A percentile compares a stretch with the other conserved stretches of the same genome.
Evolutionary conservation across 2,888 invertebrate species (phyloP).

Genomic region (Brenthis ino): DNA sequence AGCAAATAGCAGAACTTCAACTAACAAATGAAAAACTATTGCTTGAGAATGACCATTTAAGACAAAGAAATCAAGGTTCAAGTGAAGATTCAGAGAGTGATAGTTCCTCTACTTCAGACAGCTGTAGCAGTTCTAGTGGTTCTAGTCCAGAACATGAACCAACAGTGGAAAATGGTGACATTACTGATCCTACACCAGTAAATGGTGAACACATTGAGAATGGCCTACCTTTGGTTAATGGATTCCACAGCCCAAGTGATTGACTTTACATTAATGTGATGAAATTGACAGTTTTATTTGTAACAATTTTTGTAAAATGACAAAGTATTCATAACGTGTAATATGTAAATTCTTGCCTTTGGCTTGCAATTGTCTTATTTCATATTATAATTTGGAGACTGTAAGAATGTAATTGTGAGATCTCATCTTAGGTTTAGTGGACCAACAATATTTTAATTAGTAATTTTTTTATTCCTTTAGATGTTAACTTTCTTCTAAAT

Average conservation of each 20-base stretch:
- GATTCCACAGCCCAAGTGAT: constrained; percentile 59
- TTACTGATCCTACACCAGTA: constrained; percentile 33
- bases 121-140: constrained; percentile 71
- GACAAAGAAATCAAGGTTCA: constrained; percentile 67
- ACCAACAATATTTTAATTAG: constrained; percentile 39
- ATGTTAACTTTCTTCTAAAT: constrained; percentile 7
- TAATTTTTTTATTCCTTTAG: constrained; percentile 35
- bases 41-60: constrained; percentile 84
- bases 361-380: constrained; percentile 3
- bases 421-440: constrained; percentile 58
- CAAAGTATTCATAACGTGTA: constrained; percentile 11
- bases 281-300: neutral
- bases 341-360: constrained; percentile 10
- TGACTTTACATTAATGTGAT: constrained; percentile 19
- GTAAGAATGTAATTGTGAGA: constrained; percentile 69
- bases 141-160: constrained; percentile 54
- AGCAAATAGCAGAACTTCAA: constrained; percentile 83
- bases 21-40: constrained; percentile 84
- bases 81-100: constrained; percentile 84
- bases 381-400: constrained; percentile 30
- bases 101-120: constrained; percentile 77
- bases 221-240: constrained; percentile 63
- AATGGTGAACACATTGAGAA: constrained; percentile 47
- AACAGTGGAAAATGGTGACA: constrained; percentile 43
- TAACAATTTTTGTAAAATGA: constrained; percentile 2